Evolutionary conservation across 2,113 vertebrate species (phyloP), one percentile per base, ranked within the genome.

Genomic region (Dasyornis broadbenti): DNA sequence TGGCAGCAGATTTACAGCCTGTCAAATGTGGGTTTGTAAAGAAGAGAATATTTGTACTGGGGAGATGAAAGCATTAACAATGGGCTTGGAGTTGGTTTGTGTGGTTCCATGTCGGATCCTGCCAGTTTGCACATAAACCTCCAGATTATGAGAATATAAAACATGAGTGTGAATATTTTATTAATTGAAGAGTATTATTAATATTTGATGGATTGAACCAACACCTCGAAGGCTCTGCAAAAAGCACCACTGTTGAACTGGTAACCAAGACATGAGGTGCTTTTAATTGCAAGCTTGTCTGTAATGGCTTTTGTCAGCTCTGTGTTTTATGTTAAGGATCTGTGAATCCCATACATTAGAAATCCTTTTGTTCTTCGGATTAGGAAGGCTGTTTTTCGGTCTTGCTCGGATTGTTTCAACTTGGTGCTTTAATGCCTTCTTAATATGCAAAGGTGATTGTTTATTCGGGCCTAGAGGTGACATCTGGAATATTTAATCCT

Each of bases 161-260:
- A 35, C 33, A 17, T 1, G 39, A 85, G 15, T 50, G 60, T 92
- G 50, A 93, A 54, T 92, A 72, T 82, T 85, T 72, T 87, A 87
- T 95, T 94, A 80, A 92, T 94, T 85, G 84, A 91, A 39, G 66
- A 75, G n/a, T 50, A 18, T 56, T 77, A 59, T 92, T 85, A 91
- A 92, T 96, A 92, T 91, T 97, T 94, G 79, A 92, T 90, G 45
- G 63, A 69, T 82, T 77, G 86, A 92, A 77, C 89, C 91, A 89
- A 86, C 66, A 75, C 59, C 78, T 71, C 39, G 63, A 82, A 77
- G 64, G 68, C 54, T 91, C 61, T 93, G 92, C 82, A 78, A 1
- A 89, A 81, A 80, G 37, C 66, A 45, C 39, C 50, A 13, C 30
- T 81, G 68, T 56, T 95, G 86, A 53, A 40, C 33, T 40, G 59